Percentiles rank a stretch among this genome's conserved stretches.
Conservation (phyloP, 2,888 invertebrate species). For the Nebria brevicollis region DNA sequence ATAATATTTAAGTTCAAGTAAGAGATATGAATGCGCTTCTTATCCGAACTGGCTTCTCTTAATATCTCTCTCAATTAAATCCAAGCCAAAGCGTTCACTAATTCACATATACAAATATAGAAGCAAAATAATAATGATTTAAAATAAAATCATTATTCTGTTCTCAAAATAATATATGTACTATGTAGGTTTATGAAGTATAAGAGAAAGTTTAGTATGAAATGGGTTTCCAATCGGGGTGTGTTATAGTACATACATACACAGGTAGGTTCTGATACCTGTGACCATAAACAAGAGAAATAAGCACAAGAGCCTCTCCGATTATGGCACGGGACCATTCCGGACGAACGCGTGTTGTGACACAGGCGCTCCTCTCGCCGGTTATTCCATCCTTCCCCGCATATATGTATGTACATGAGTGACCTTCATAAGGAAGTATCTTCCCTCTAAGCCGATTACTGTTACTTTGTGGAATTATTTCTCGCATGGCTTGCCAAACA, state of each 20-base stretch:
- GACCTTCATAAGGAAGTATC: conserved; percentile 47
- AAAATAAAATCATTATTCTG: neutral
- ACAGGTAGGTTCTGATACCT: neutral
- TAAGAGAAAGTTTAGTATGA: too few relatives aligned
- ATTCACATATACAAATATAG: too few relatives aligned
- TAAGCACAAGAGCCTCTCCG: neutral
- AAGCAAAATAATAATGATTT: neutral
- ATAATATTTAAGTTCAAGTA: too few relatives aligned
- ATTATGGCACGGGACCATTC: conserved; percentile 35
- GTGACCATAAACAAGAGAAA: neutral
- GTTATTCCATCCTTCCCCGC: conserved; percentile 22
- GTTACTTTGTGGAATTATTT: conserved; percentile 60
- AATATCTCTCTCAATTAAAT: too few relatives aligned
- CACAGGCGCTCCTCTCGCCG: conserved; percentile 6
- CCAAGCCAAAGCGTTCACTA: too few relatives aligned
- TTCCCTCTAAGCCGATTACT: conserved; percentile 60
- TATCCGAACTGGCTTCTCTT: too few relatives aligned
- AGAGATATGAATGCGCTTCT: too few relatives aligned
- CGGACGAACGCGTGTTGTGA: conserved; percentile 43
- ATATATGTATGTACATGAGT: conserved; percentile 34
- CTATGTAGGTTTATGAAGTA: too few relatives aligned
- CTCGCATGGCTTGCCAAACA: conserved; percentile 58
- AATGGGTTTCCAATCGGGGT: too few relatives aligned
- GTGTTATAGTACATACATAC: neutral
- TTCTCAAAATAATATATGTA: too few relatives aligned